Evolutionary conservation across 2,888 invertebrate species (phyloP), one percentile per base, ranked within the genome.

Genomic region (Pristionchus maxplancki): DNA sequence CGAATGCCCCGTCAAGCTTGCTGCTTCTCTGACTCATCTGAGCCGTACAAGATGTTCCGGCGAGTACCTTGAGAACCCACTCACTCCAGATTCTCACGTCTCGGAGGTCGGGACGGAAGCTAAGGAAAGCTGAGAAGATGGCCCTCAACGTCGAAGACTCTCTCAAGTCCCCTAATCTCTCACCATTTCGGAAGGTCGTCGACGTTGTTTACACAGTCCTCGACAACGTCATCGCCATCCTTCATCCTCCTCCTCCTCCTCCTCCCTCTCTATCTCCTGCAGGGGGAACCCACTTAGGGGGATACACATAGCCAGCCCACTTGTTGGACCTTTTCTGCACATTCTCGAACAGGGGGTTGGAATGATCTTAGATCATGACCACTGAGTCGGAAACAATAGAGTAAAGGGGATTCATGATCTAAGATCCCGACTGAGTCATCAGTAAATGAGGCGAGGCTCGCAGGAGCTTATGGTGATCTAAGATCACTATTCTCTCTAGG

Each of bases 221-320:
- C 28, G 37, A 34, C 24, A 17, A 28, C 62, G 62, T 15, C 71
- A 15, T 71, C 71, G 31, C 34, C 67, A 67, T 67, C 67, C 31
- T 67, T 31, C 31, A 3, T 11, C 62, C 9, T 62, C 62, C 28
- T n/a, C 62, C 62, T 67, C 67, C 67, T 17, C 34, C 67, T 67
- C 67, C 67, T 67, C 62, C 28, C 15, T 28, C 64, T 71, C 71
- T 24, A 34, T 67, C 28, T 58, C n/a, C 58, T 71, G 71, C 71
- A 40, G 71, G 58, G 71, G 31, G 20, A 71, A 71, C 71, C 71
- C 71, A 71, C 71, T 71, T 71, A 71, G 71, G 24, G n/a, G n/a
- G 71, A 40, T 71, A 71, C 37, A 71, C 64, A 62, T 34, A 67
- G 50, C 50, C n/a, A 44, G 17, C 67, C 71, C 71, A 71, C 71